A percentile compares a stretch with the other conserved stretches of the same genome.
phyloP scores from a whole-genome alignment of 2,113 vertebrate species.

The Psilopogon haemacephalus region DNA sequence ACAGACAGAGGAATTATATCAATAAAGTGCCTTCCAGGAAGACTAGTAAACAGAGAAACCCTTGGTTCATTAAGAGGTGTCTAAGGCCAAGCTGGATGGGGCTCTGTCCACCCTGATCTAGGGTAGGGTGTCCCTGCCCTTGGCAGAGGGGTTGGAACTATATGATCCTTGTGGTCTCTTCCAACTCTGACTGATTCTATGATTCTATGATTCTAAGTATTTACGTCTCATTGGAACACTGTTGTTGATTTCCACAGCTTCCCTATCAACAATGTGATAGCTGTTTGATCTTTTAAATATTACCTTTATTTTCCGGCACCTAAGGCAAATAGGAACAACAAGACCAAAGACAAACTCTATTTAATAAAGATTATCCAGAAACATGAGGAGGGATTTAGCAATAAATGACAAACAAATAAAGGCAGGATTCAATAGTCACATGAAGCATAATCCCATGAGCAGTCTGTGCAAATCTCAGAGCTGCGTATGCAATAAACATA shows the following conservation, averaged over 20 bases:
- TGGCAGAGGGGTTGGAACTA: too few relatives aligned
- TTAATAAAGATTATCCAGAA: slow-evolving; percentile 20
- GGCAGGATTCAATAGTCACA: slow-evolving; percentile 31
- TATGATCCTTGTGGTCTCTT: too few relatives aligned
- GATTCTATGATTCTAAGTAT: too few relatives aligned
- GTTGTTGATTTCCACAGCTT: not conserved
- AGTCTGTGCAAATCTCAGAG: slow-evolving; percentile 47
- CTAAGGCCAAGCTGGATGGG: too few relatives aligned
- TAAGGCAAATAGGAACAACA: not conserved
- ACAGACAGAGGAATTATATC: not conserved
- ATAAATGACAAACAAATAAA: slow-evolving; percentile 41
- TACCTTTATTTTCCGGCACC: not conserved
- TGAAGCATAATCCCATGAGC: slow-evolving; percentile 56
- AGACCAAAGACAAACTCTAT: not conserved
- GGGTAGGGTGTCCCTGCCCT: too few relatives aligned
- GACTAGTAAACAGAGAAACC: not conserved
- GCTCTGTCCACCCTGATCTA: too few relatives aligned
- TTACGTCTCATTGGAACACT: slow-evolving; percentile 53
- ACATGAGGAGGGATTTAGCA: slow-evolving; percentile 21
- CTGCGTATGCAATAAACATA: slow-evolving; percentile 38
- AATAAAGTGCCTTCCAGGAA: not conserved
- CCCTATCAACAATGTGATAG: not conserved
- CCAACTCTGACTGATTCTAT: too few relatives aligned
- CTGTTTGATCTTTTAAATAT: not conserved
- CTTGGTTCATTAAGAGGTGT: not conserved